phyloP scores from a whole-genome alignment of 2,888 invertebrate species.

The Leptinotarsa tumamoca region DNA sequence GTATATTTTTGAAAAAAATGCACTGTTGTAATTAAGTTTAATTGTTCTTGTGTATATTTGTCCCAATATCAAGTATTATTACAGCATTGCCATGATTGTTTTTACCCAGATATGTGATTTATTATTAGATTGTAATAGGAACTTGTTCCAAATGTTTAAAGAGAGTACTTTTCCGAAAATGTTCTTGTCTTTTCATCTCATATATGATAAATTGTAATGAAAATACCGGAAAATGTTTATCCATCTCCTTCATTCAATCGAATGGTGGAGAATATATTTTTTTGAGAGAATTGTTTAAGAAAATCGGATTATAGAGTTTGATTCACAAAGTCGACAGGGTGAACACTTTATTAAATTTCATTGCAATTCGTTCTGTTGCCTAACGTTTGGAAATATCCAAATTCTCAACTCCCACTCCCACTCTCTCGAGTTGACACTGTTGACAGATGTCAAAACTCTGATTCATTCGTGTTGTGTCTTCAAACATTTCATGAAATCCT shows the following conservation, averaged over 20 bases:
- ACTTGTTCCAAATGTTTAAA: constrained; percentile 29
- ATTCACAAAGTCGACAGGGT: neutral
- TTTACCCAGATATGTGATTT: constrained; percentile 65
- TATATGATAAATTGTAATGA: neutral
- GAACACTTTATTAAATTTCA: neutral
- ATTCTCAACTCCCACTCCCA: neutral
- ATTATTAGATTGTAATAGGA: constrained; percentile 54
- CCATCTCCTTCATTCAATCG: neutral
- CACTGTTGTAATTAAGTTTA: constrained; percentile 48
- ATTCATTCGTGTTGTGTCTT: neutral
- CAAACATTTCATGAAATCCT: neutral
- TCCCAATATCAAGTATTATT: constrained; percentile 47
- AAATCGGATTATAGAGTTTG: neutral
- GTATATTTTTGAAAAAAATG: constrained; percentile 39
- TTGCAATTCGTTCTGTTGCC: neutral
- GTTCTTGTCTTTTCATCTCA: neutral
- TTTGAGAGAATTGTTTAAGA: neutral
- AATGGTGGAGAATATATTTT: neutral
- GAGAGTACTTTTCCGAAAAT: constrained; percentile 29
- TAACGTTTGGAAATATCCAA: neutral
- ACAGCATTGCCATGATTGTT: constrained; percentile 62
- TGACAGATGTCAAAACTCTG: neutral
- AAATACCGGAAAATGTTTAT: constrained; percentile 6
- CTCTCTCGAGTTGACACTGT: too few species aligned
- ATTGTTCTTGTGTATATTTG: constrained; percentile 46